Evolutionary conservation across 2,888 invertebrate genomes (phyloP).

Genomic region (Podotricha telesiphe): DNA sequence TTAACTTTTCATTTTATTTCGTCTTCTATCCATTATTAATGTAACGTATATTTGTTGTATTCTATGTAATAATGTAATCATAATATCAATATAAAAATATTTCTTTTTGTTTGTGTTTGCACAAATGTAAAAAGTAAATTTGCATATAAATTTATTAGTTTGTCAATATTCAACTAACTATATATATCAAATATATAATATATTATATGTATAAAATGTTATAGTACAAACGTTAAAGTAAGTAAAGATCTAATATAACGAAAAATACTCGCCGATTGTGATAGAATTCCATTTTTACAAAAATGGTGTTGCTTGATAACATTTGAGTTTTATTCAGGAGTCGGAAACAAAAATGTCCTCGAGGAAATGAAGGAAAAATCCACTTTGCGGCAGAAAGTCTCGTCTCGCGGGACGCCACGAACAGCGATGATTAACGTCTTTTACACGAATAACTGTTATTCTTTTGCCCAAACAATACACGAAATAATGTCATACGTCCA

Average conservation of each 20-base stretch:
- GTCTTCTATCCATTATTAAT: no score
- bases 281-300: slow-evolving; percentile 42
- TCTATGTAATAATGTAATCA: no score
- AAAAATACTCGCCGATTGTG: slow-evolving; percentile 2
- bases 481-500: slow-evolving; percentile 35
- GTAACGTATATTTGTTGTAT: no score
- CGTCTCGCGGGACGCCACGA: slow-evolving; percentile 52
- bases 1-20: no score
- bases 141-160: no score
- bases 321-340: slow-evolving; percentile 55
- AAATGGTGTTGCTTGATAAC: slow-evolving; percentile 63
- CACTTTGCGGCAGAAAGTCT: slow-evolving; percentile 51
- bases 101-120: no score
- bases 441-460: slow-evolving; percentile 54
- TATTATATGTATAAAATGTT: background rate
- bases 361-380: slow-evolving; percentile 69
- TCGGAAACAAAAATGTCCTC: slow-evolving; percentile 67
- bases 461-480: slow-evolving; percentile 41
- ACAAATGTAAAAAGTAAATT: no score
- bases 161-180: no score
- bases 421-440: slow-evolving; percentile 65
- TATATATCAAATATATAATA: no score
- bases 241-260: background rate
- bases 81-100: no score
- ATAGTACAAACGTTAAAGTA: background rate